Evolutionary conservation across 2,888 invertebrate genomes (phyloP), one percentile per base, ranked within the genome.

Genomic region (Oxytorus armatus): DNA sequence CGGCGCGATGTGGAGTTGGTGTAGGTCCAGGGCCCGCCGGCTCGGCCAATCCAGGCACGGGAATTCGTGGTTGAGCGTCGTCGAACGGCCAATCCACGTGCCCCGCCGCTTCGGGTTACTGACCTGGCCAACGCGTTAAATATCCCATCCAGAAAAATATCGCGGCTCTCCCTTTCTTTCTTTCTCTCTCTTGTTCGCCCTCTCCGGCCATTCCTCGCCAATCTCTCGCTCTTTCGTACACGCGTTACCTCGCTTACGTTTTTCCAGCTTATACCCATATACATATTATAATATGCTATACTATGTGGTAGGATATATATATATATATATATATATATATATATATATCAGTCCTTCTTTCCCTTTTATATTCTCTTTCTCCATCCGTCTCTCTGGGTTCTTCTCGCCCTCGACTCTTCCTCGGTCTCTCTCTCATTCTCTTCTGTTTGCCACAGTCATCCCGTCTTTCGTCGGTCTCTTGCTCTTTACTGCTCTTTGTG

Each of bases 61-160:
- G 87, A 91, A 90, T 91, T 91, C 88, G 90, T 90, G 89, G 90
- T 89, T 90, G 88, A 88, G 86, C 85, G 87, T 82, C 86, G 83
- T 88, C 84, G 85, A 85, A 86, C 89, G 88, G 87, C 90, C 90
- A 90, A 90, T 90, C 87, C 87, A 86, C 86, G 88, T 88, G 88
- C 88, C 88, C 88, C 83, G 85, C 81, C 78, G 77, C 83, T 65
- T 53, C 87, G 87, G 91, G 91, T 91, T 89, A 90, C 88, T 89
- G 91, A 91, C 91, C 91, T 90, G 87, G 87, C 88, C 90, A 89
- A 89, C 90, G 91, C 91, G 91, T 90, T 91, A 91, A 91, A 91
- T 91, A 91, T 91, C 90, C 90, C 89, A 90, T 90, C 90, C 90
- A 90, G 91, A 91, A 91, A 91, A 91, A 90, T 91, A 90, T 88